Evolutionary conservation across 2,797 vertebrate species (phyloP).

Genomic region (Argya squamiceps): DNA sequence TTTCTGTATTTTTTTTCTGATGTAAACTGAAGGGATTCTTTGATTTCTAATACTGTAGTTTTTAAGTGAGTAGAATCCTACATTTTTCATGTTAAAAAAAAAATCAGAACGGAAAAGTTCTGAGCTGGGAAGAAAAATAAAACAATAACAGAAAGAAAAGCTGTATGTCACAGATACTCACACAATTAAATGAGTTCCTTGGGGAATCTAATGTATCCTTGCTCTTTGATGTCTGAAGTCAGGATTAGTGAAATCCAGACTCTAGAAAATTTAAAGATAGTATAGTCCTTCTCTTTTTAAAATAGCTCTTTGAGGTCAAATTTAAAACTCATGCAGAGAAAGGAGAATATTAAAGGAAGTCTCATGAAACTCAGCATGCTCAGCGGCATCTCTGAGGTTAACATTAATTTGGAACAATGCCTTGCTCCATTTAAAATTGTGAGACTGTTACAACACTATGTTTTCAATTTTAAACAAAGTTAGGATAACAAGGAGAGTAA

Average conservation of each 20-base stretch:
- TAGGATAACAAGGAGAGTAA: conserved; percentile 19
- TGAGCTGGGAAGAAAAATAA: background rate
- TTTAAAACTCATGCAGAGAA: conserved; percentile 46
- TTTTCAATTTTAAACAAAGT: conserved; percentile 4
- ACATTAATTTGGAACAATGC: background rate
- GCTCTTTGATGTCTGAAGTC: conserved; percentile 64
- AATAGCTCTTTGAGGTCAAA: conserved; percentile 54
- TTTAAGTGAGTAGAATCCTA: background rate
- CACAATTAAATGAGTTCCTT: conserved; percentile 59
- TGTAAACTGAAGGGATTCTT: background rate
- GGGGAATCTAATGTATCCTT: conserved; percentile 41
- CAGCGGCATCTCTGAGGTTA: background rate
- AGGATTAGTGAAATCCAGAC: conserved; percentile 67
- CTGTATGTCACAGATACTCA: conserved; percentile 6
- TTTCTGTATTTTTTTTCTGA: background rate
- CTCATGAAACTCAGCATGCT: conserved; percentile 1
- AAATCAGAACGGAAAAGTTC: background rate
- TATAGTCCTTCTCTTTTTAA: background rate
- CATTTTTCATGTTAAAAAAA: background rate
- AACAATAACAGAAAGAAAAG: background rate
- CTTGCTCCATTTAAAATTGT: background rate
- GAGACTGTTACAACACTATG: background rate
- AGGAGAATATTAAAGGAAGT: background rate
- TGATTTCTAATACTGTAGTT: background rate
- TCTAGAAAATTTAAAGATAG: conserved; percentile 51